phyloP scores from a whole-genome alignment of 2,113 vertebrate genomes.

The Saguinus midas region DNA sequence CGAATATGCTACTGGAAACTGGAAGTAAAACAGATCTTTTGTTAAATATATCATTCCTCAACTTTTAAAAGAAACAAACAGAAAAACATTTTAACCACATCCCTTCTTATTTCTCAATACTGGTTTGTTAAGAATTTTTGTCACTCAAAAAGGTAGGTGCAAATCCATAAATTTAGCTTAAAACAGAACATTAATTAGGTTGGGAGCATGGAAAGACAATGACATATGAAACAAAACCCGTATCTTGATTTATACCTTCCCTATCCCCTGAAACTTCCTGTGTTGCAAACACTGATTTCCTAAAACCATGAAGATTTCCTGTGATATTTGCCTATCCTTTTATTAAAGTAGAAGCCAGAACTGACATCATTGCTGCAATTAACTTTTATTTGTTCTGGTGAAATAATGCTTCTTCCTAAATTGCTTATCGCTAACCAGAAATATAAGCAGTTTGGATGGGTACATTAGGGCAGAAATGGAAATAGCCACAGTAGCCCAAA shows the following conservation, averaged over 20 bases:
- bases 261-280: slow-evolving; percentile 19
- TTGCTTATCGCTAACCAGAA: slow-evolving; percentile 43
- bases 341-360: slow-evolving; percentile 10
- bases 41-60: slow-evolving; percentile 25
- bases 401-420: not conserved
- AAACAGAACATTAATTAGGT: slow-evolving; percentile 13
- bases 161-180: slow-evolving; percentile 57
- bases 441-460: slow-evolving; percentile 41
- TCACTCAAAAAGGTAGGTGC: slow-evolving; percentile 4
- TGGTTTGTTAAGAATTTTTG: slow-evolving; percentile 51
- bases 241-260: slow-evolving; percentile 56
- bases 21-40: slow-evolving; percentile 27
- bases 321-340: slow-evolving; percentile 26
- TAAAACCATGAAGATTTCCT: slow-evolving; percentile 18
- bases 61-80: slow-evolving; percentile 5
- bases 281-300: slow-evolving; percentile 41
- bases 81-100: slow-evolving; percentile 47
- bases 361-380: not conserved
- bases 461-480: not conserved
- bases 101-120: slow-evolving; percentile 43
- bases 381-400: not conserved
- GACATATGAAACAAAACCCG: slow-evolving; percentile 6
- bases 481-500: slow-evolving; percentile 35
- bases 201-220: not conserved
- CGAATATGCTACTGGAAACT: slow-evolving; percentile 51